phyloP scores from a whole-genome alignment of 2,888 invertebrate genomes.

The Drepanosiphum platanoidis region DNA sequence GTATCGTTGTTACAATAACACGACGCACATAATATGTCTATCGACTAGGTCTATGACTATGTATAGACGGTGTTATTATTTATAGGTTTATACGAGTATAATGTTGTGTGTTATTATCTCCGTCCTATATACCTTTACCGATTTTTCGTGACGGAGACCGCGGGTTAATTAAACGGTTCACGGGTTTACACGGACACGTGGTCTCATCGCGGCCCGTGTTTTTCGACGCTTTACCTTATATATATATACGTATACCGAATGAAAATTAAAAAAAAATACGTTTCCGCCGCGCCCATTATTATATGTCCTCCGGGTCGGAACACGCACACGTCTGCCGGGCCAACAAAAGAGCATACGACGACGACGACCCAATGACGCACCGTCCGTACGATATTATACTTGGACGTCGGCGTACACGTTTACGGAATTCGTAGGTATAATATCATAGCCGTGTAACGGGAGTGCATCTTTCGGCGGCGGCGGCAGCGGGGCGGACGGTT shows the following conservation, averaged over 20 bases:
- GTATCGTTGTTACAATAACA: neutral
- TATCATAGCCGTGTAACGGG: too few relatives aligned
- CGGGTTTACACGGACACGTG: slow-evolving; percentile 56
- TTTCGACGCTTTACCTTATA: neutral
- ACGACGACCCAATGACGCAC: neutral
- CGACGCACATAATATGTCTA: neutral
- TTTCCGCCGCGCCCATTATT: too few relatives aligned
- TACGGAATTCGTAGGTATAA: too few relatives aligned
- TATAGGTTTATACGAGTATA: neutral
- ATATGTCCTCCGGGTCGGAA: too few relatives aligned
- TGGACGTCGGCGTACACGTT: too few relatives aligned
- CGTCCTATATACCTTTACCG: neutral
- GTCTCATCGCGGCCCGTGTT: neutral
- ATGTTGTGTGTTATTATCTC: neutral
- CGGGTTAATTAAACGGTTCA: slow-evolving; percentile 58
- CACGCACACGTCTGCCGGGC: neutral
- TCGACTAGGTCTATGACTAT: neutral
- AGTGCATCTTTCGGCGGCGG: too few relatives aligned
- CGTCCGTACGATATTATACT: too few relatives aligned
- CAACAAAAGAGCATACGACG: neutral
- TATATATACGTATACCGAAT: neutral
- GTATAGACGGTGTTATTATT: neutral
- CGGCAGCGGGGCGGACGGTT: too few relatives aligned
- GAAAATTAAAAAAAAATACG: too few relatives aligned
- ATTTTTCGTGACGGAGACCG: neutral